Percentiles rank a stretch among this genome's conserved stretches.
phyloP scores from a whole-genome alignment of 2,888 invertebrate species.

The Apodemia mormo region DNA sequence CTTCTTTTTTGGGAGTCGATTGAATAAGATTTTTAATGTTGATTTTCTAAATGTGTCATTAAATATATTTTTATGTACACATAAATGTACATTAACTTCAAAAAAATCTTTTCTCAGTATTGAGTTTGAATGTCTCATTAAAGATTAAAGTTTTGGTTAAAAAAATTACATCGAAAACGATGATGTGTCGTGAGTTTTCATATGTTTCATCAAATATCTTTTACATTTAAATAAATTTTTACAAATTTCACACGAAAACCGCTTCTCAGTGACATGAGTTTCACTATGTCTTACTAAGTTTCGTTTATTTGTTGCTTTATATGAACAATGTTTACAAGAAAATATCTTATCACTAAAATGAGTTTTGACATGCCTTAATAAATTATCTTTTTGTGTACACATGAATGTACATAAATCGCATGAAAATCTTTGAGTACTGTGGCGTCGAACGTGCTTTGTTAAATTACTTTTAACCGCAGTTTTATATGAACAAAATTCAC shows the following conservation, averaged over 20 bases:
- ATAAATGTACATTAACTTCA: not conserved
- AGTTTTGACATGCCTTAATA: not conserved
- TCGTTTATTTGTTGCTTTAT: not conserved
- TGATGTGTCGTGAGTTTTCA: not conserved
- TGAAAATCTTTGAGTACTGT: not conserved
- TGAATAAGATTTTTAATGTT: not conserved
- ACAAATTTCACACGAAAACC: not conserved
- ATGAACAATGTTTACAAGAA: not conserved
- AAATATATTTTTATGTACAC: not conserved
- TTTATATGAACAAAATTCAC: not conserved
- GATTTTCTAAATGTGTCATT: not conserved
- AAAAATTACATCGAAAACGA: not conserved
- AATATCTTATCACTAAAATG: not conserved
- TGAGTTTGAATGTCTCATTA: not conserved
- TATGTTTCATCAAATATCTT: not conserved
- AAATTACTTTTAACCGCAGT: not conserved
- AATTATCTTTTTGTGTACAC: not conserved
- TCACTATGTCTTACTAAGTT: not conserved
- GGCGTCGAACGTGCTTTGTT: not conserved
- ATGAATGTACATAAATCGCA: not conserved
- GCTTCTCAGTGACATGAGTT: not conserved
- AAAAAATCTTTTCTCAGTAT: not conserved
- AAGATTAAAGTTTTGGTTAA: not conserved
- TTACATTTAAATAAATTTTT: not conserved
- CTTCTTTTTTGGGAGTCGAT: too few relatives aligned